Percentiles rank a stretch among this genome's conserved stretches.
Conservation (phyloP, 2,113 vertebrate species). For the Ptychochromis oligacanthus region DNA sequence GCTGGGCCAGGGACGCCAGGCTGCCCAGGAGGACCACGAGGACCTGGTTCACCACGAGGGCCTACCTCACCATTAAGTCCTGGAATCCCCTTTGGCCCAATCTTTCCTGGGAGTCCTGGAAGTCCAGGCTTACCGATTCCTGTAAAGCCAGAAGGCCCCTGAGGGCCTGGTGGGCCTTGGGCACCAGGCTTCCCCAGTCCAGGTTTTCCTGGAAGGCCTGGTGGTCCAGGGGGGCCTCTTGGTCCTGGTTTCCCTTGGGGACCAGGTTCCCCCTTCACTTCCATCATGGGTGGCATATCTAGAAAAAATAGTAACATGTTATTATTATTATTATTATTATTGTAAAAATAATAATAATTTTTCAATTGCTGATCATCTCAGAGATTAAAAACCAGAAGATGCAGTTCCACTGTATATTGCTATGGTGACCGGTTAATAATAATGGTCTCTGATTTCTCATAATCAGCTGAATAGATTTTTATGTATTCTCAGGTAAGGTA, state of each 20-base stretch:
- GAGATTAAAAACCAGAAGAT: background rate
- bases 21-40: conserved; percentile 87
- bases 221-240: conserved; percentile 88
- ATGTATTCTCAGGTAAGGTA: background rate
- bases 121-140: conserved; percentile 94
- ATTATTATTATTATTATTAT: background rate
- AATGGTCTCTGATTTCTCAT: background rate
- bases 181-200: conserved; percentile 93
- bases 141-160: conserved; percentile 90
- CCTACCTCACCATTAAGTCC: conserved; percentile 86
- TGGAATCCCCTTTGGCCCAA: conserved; percentile 86
- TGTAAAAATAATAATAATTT: background rate
- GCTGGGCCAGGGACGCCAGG: conserved; percentile 93
- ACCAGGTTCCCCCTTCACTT: conserved; percentile 95
- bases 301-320: conserved; percentile 50
- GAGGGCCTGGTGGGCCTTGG: conserved; percentile 90
- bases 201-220: conserved; percentile 92
- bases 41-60: conserved; percentile 88
- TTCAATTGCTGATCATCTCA: background rate
- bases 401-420: background rate
- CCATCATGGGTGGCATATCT: conserved; percentile 92
- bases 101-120: conserved; percentile 92
- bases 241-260: conserved; percentile 93
- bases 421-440: background rate
- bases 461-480: background rate